phyloP scores from a whole-genome alignment of 2,113 vertebrate species.

The Oncorhynchus nerka region DNA sequence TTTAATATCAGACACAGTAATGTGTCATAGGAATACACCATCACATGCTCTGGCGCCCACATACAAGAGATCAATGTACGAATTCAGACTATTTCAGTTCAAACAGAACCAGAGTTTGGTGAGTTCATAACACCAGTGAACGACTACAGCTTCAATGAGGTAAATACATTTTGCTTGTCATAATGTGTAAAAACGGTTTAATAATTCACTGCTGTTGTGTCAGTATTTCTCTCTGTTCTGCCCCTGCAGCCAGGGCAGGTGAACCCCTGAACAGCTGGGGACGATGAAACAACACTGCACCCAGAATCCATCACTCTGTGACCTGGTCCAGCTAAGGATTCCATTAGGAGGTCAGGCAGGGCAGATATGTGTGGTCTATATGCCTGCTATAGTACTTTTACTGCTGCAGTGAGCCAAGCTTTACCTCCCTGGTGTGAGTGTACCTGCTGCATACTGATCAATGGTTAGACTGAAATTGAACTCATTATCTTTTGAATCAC shows the following conservation, averaged over 20 bases:
- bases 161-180: conserved; percentile 15
- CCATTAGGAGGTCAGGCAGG: not conserved
- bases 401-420: not conserved
- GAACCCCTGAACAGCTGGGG: not conserved
- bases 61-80: conserved; percentile 35
- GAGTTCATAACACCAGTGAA: not conserved
- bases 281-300: not conserved
- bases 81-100: conserved; percentile 15
- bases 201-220: conserved; percentile 35
- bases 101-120: conserved; percentile 13
- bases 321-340: not conserved
- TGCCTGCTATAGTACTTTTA: not conserved
- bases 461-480: no score
- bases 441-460: no score
- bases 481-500: no score
- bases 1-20: not conserved
- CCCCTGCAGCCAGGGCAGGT: not conserved
- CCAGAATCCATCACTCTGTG: not conserved
- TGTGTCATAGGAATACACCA: not conserved
- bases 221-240: not conserved
- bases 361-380: not conserved
- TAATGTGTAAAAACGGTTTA: conserved; percentile 24
- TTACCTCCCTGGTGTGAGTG: not conserved
- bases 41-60: not conserved
- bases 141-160: not conserved